A percentile compares a stretch with the other conserved stretches of the same genome.
These are phyloP conservation scores for Meta bourneti DNA, from an alignment of 2,888 invertebrate genomes.

Conservation along the genomic window DNA sequence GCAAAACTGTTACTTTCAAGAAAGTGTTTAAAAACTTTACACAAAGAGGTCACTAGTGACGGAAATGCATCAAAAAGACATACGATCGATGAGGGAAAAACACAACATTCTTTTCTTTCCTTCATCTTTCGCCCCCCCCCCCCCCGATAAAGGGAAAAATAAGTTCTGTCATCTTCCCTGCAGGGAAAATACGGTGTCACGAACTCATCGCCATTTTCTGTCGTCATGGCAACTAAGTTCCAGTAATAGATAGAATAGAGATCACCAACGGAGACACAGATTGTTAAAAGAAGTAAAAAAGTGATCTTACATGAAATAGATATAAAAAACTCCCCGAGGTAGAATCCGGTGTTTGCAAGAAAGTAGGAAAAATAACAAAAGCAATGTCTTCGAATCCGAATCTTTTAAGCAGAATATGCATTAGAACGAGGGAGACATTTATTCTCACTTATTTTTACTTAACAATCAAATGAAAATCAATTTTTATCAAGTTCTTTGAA, in stretches of 20 bases:
- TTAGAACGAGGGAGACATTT: not conserved
- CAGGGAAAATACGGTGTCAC: conserved; percentile 56
- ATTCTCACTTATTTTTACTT: not conserved
- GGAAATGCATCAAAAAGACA: not conserved
- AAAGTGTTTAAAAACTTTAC: not conserved
- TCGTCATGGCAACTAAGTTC: conserved; percentile 48
- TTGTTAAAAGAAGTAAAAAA: conserved; percentile 34
- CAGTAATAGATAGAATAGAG: conserved; percentile 40
- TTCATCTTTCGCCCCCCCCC: too few relatives aligned
- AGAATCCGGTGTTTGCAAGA: conserved; percentile 2
- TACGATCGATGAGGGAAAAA: conserved; percentile 1
- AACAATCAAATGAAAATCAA: not conserved
- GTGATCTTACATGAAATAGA: conserved; percentile 1
- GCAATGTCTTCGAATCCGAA: not conserved
- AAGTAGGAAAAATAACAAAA: conserved; percentile 2
- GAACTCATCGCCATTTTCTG: conserved; percentile 46
- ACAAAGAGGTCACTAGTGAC: not conserved
- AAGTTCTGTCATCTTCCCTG: conserved; percentile 38
- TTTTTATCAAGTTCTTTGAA: too few relatives aligned
- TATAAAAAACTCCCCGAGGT: not conserved
- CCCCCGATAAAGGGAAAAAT: conserved; percentile 39
- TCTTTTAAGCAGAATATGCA: not conserved
- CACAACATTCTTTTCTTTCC: not conserved
- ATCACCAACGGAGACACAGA: conserved; percentile 53
- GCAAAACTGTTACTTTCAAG: not conserved